Evolutionary conservation across 2,888 invertebrate genomes (phyloP).

Genomic region (Nezara viridula): DNA sequence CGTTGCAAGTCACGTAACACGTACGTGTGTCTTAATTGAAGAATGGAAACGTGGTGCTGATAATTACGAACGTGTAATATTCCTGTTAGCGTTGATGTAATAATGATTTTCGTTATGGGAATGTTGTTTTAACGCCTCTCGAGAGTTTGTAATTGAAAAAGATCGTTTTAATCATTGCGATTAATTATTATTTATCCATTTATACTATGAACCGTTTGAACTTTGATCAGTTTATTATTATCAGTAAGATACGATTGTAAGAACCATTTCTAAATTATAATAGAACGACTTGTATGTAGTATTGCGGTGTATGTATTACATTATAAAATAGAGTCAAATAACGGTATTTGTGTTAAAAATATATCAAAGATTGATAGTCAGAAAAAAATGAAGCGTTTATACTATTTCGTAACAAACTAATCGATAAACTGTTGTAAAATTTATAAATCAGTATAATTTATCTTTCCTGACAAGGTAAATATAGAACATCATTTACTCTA

Average conservation of each 20-base stretch:
- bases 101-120: constrained; percentile 29
- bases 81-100: constrained; percentile 38
- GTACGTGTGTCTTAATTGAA: constrained; percentile 44
- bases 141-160: constrained; percentile 1
- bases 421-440: no score
- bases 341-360: no score
- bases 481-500: no score
- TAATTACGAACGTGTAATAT: constrained; percentile 7
- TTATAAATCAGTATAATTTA: no score
- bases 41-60: constrained; percentile 19
- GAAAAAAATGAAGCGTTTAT: no score
- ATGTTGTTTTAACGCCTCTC: constrained; percentile 29
- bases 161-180: not conserved
- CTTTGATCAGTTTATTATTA: not conserved
- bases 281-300: not conserved
- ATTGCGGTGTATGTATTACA: no score
- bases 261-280: not conserved
- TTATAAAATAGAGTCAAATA: no score
- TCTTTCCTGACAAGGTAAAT: no score
- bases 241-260: not conserved
- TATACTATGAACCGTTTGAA: not conserved
- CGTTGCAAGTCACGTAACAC: constrained; percentile 36
- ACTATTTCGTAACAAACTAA: no score
- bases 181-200: not conserved
- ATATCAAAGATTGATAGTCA: no score